Evolutionary conservation across 2,888 invertebrate genomes (phyloP).

Genomic region (Monochamus alternatus): DNA sequence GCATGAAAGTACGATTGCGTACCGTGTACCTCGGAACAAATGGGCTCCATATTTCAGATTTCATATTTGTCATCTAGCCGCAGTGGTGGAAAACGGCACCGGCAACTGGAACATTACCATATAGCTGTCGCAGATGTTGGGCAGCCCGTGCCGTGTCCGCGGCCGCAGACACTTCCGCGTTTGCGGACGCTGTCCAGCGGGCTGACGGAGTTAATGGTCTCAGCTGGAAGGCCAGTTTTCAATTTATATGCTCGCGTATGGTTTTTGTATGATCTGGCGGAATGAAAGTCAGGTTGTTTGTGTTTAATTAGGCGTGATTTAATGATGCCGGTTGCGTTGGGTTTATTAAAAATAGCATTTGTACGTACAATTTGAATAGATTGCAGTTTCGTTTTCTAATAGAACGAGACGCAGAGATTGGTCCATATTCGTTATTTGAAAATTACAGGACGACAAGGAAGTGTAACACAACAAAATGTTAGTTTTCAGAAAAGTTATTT

Average conservation of each 20-base stretch:
- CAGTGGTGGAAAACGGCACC: slow-evolving; percentile 19
- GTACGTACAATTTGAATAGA: neutral
- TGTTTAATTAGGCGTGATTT: slow-evolving; percentile 11
- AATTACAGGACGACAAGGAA: too few species aligned
- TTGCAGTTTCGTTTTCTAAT: too few species aligned
- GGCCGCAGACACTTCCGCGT: slow-evolving; percentile 21
- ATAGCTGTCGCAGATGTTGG: slow-evolving; percentile 31
- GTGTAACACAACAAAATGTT: too few species aligned
- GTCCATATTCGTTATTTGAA: too few species aligned
- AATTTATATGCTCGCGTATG: neutral
- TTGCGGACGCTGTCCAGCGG: neutral
- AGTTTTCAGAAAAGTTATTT: too few species aligned
- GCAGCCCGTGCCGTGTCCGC: slow-evolving; percentile 21
- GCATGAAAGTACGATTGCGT: neutral
- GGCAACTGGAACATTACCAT: slow-evolving; percentile 27
- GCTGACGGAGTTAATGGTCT: slow-evolving; percentile 21
- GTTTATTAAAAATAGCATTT: neutral
- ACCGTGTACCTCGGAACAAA: slow-evolving; percentile 13
- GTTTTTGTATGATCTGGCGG: slow-evolving; percentile 8
- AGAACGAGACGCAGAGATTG: too few species aligned
- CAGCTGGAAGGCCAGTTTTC: slow-evolving; percentile 21
- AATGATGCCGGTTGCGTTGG: neutral
- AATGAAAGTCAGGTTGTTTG: slow-evolving; percentile 8
- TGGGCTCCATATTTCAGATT: slow-evolving; percentile 18
- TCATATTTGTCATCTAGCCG: slow-evolving; percentile 26